A percentile compares a stretch with the other conserved stretches of the same genome.
phyloP scores from a whole-genome alignment of 1,140 invertebrate species.

The Drosophila kohkoa region DNA sequence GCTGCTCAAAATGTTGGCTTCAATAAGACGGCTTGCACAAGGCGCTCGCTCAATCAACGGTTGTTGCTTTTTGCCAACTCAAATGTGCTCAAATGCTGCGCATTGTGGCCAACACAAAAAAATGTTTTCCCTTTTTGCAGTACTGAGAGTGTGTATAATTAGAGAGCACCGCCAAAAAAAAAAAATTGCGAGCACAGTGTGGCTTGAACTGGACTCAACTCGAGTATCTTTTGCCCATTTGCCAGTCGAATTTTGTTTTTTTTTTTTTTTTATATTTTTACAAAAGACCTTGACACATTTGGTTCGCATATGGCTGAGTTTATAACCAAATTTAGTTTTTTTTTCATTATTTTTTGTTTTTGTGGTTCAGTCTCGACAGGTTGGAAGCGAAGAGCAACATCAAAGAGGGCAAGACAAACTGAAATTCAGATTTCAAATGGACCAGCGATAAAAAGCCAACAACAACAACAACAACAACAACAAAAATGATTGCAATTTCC shows the following conservation, averaged over 20 bases:
- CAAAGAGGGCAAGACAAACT: slow-evolving; percentile 29
- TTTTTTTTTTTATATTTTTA: slow-evolving; percentile 39
- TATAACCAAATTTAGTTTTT: slow-evolving; percentile 22
- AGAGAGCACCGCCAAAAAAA: neutral
- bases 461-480: slow-evolving; percentile 19
- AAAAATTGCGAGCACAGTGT: slow-evolving; percentile 46
- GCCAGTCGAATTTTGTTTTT: slow-evolving; percentile 38
- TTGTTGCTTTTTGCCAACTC: slow-evolving; percentile 27
- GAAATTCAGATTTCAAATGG: slow-evolving; percentile 50
- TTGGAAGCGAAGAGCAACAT: slow-evolving; percentile 39
- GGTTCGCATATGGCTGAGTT: slow-evolving; percentile 43
- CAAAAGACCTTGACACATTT: slow-evolving; percentile 80
- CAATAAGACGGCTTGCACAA: slow-evolving; percentile 62
- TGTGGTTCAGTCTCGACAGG: slow-evolving; percentile 56
- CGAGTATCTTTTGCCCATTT: slow-evolving; percentile 63
- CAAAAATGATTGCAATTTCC: slow-evolving; percentile 56
- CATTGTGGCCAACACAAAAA: slow-evolving; percentile 69
- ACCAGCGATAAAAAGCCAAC: slow-evolving; percentile 46
- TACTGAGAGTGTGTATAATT: slow-evolving; percentile 7
- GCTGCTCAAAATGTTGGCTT: slow-evolving; percentile 48
- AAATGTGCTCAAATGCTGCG: slow-evolving; percentile 63
- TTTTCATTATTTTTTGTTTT: neutral
- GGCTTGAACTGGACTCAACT: slow-evolving; percentile 10
- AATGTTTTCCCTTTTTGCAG: slow-evolving; percentile 54
- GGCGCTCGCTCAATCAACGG: slow-evolving; percentile 57